Base-by-base conservation (phyloP, 1,140 invertebrate genomes). In the Venustaconcha ellipsiformis region DNA sequence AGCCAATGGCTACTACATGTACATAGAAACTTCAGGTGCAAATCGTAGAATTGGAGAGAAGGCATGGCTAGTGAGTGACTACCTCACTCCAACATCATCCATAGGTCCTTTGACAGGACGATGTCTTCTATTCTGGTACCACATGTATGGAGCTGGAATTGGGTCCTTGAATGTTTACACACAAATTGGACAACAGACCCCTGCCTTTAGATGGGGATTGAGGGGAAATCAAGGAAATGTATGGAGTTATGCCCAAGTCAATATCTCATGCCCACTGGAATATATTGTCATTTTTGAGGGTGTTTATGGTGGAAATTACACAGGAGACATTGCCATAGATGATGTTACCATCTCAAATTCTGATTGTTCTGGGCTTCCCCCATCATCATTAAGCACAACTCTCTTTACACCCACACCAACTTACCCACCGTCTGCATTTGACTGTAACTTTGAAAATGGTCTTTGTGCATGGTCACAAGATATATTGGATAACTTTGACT, bases 301-400 rank as follows among this genome's bases (percentile, higher is more conserved):
- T 6, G 91, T 92, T 64, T 91, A 94, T 37, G 94, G 94, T 20
- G 94, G 93, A 70, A 87, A 83, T 71, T 85, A 79, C 65, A 90
- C 94, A 79, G 94, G 94, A 6, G 94, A 95, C 81, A 94, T 95
- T 82, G 94, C 94, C 20, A 92, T 95, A 20, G 94, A 95, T 86
- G 94, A 94, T 78, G 91, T 95, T 26, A 91, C 92, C 1, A 80
- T 89, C 57, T 48, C 69, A 0, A 79, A 84, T n/a, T 87, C 93
- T 23, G 30, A 66, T 14, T 86, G 85, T 67, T 70, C 76, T 20
- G 15, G 66, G 14, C 92, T 93, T 70, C 89, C 90, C 26, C 60
- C 90, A 69, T 26, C 78, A 57, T 73, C 77, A 6, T 79, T 72
- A 63, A 30, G 79, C 6, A 80, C 79, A 5, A 76, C 78, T 56